Conservation (phyloP, 2,113 vertebrate genomes). For the Triplophysa rosa region DNA sequence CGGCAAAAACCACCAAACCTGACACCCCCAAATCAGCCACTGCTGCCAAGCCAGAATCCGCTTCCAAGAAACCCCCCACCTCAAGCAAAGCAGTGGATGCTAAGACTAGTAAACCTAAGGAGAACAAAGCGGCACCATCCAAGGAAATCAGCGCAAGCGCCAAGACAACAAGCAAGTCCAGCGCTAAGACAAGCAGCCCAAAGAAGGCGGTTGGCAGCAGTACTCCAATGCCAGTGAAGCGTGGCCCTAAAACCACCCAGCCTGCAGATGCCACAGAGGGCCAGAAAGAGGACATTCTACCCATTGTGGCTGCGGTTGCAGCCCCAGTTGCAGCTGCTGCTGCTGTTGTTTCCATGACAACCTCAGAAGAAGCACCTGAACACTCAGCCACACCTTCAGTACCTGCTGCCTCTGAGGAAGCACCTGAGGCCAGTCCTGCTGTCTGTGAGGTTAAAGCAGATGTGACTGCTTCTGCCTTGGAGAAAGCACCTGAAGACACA, state of each 20-base stretch:
- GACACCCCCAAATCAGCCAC: conserved; percentile 66
- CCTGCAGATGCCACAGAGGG: conserved; percentile 31
- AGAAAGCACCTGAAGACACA: conserved; percentile 32
- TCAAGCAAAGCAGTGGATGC: conserved; percentile 48
- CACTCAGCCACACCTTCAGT: conserved; percentile 6
- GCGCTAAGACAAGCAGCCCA: conserved; percentile 67
- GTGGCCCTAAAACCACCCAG: conserved; percentile 63
- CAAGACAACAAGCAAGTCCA: conserved; percentile 62
- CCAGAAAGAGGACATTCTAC: conserved; percentile 47
- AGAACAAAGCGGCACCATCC: conserved; percentile 61
- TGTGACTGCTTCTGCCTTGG: conserved; percentile 14
- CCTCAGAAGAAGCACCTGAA: conserved; percentile 39
- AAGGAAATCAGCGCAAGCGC: conserved; percentile 56
- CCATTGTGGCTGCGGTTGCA: conserved; percentile 23
- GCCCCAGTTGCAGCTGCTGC: conserved; percentile 50
- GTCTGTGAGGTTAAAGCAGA: conserved; percentile 33
- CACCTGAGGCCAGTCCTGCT: conserved; percentile 26
- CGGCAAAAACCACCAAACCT: conserved; percentile 66
- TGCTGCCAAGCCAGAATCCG: conserved; percentile 61
- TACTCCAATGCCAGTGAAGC: conserved; percentile 74
- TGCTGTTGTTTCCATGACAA: conserved; percentile 9
- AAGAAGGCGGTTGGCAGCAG: conserved; percentile 75
- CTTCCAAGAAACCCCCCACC: conserved; percentile 63
- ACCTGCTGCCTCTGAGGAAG: conserved; percentile 3
- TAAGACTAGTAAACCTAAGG: conserved; percentile 64